These are phyloP conservation scores for Siphamia tubifer DNA, from an alignment of 2,113 vertebrate species.

Conservation along the genomic window DNA sequence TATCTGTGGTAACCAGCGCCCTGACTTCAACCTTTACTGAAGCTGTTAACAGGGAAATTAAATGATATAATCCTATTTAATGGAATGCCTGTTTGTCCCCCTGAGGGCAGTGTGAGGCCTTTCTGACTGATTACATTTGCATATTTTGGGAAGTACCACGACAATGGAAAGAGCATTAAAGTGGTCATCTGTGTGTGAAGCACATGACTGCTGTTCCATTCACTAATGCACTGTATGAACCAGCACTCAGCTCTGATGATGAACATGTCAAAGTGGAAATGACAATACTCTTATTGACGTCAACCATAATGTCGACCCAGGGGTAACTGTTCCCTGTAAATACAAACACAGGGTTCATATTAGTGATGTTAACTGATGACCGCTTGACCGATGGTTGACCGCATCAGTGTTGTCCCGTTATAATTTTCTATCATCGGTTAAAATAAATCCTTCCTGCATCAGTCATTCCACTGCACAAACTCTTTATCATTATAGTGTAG, in stretches of 20 bases:
- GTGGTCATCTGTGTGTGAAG: background rate
- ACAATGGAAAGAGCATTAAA: background rate
- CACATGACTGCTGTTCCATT: background rate
- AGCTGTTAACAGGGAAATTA: slow-evolving; percentile 35
- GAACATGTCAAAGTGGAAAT: background rate
- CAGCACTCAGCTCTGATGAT: background rate
- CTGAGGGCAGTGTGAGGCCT: slow-evolving; percentile 21
- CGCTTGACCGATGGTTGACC: no score
- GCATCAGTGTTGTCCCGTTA: no score
- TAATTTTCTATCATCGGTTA: no score
- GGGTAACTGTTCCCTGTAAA: no score
- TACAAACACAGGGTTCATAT: no score
- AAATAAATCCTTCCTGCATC: no score
- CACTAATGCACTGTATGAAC: background rate
- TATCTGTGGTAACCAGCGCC: slow-evolving; percentile 59
- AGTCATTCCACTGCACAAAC: no score
- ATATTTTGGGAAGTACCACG: slow-evolving; percentile 21
- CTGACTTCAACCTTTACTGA: background rate
- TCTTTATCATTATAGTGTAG: no score
- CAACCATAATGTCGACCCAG: background rate
- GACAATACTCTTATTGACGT: background rate
- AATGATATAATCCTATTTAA: slow-evolving; percentile 42
- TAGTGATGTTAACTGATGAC: no score
- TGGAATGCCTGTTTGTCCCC: slow-evolving; percentile 3
- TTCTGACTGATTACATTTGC: slow-evolving; percentile 44